A percentile compares a stretch with the other conserved stretches of the same genome.
These are phyloP conservation scores for Silurus glanis DNA, from an alignment of 2,113 vertebrate genomes.

Conservation along the genomic window DNA sequence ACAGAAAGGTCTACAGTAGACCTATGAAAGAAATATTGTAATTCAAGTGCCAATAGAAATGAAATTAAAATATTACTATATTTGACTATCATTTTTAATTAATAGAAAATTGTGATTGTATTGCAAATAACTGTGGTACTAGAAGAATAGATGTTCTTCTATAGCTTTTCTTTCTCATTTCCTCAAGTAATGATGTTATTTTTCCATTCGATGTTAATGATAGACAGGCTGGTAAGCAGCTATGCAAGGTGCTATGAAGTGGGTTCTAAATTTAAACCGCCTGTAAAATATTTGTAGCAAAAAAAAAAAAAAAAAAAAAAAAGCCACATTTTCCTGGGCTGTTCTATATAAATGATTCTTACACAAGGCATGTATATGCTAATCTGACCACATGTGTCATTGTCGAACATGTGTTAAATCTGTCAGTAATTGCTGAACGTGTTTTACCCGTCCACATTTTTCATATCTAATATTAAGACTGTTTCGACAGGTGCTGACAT, in stretches of 20 bases:
- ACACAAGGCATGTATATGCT: background rate
- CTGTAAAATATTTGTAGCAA: background rate
- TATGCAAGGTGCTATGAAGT: background rate
- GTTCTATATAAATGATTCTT: background rate
- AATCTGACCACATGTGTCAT: background rate
- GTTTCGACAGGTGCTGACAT: slow-evolving; percentile 87
- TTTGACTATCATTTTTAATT: background rate
- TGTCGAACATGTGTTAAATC: background rate
- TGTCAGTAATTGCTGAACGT: no score
- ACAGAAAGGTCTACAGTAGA: no score
- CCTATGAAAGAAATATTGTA: no score
- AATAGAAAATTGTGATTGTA: background rate
- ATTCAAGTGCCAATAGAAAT: no score
- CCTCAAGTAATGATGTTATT: background rate
- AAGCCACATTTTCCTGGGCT: background rate
- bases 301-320: no score
- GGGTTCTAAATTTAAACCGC: background rate
- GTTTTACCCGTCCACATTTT: background rate
- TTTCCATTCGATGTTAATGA: background rate
- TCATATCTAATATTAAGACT: slow-evolving; percentile 27
- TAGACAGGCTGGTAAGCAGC: background rate
- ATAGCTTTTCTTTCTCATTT: background rate
- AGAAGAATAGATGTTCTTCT: background rate
- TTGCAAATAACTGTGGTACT: background rate
- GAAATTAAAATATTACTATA: background rate